These are phyloP conservation scores for Scrobipalpa atriplicella DNA, from an alignment of 2,888 invertebrate species.

Conservation along the genomic window DNA sequence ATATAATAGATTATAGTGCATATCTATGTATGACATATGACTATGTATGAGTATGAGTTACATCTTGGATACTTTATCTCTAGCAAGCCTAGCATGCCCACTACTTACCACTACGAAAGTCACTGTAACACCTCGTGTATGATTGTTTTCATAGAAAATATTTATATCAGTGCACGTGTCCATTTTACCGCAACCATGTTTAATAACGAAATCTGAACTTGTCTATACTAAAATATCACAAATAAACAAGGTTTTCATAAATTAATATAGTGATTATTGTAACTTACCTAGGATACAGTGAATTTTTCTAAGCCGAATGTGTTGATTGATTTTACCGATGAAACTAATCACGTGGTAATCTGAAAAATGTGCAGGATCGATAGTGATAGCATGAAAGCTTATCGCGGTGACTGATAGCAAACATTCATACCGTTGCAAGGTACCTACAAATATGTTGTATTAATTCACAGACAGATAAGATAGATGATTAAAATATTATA, in stretches of 20 bases:
- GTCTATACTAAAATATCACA: not conserved
- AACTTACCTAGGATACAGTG: not conserved
- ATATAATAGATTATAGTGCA: too few relatives aligned
- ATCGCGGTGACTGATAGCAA: not conserved
- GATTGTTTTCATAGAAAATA: conserved; percentile 5
- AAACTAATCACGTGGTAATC: not conserved
- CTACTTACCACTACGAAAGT: too few relatives aligned
- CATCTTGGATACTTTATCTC: too few relatives aligned
- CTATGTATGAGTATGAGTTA: too few relatives aligned
- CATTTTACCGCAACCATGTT: not conserved
- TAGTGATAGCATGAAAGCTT: not conserved
- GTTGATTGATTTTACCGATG: not conserved
- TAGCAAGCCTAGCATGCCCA: too few relatives aligned
- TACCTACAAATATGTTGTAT: not conserved
- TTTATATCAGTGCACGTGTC: conserved; percentile 8
- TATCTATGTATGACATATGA: too few relatives aligned
- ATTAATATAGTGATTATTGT: too few relatives aligned
- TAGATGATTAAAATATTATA: too few relatives aligned
- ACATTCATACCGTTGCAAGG: not conserved
- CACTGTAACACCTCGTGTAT: too few relatives aligned
- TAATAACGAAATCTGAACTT: not conserved
- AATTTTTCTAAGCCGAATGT: too few relatives aligned
- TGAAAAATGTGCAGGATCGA: conserved; percentile 5
- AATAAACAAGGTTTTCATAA: too few relatives aligned
- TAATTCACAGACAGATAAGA: not conserved